Evolutionary conservation across 2,797 vertebrate species (phyloP).

Genomic region (Alosa sapidissima): DNA sequence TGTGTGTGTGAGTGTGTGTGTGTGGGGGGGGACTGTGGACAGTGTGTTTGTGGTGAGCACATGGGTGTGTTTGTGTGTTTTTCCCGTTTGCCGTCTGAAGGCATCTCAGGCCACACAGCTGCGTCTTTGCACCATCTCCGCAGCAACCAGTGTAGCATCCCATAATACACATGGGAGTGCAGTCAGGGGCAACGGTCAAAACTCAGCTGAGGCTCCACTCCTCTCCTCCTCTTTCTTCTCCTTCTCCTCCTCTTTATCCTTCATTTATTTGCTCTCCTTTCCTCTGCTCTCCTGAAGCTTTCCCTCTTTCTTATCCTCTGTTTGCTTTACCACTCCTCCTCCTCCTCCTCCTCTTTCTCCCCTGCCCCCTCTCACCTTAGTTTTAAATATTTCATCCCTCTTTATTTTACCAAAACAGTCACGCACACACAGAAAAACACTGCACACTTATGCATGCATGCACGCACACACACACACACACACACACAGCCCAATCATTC

Average conservation of each 20-base stretch:
- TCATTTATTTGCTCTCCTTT: neutral
- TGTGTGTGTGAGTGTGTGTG: neutral
- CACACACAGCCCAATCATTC: neutral
- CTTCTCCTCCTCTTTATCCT: neutral
- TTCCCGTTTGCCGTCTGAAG: neutral
- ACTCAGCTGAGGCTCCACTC: neutral
- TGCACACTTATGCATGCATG: neutral
- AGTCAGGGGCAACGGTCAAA: slow-evolving; percentile 9
- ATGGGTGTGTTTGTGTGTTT: neutral
- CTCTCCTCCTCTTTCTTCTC: neutral
- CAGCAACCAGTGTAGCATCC: slow-evolving; percentile 11
- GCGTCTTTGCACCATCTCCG: neutral
- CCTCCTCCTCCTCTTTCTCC: neutral
- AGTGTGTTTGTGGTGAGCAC: neutral
- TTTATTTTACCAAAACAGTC: slow-evolving; percentile 21
- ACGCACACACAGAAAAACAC: neutral
- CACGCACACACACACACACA: neutral
- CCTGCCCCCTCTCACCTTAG: neutral
- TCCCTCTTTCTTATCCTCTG: neutral
- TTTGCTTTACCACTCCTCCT: slow-evolving; percentile 16
- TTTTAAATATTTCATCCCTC: neutral
- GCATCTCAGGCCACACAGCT: slow-evolving; percentile 16
- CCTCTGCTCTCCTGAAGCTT: neutral
- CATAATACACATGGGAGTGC: neutral
- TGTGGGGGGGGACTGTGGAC: neutral